phyloP scores from a whole-genome alignment of 2,797 vertebrate genomes.

The Eospalax fontanierii region DNA sequence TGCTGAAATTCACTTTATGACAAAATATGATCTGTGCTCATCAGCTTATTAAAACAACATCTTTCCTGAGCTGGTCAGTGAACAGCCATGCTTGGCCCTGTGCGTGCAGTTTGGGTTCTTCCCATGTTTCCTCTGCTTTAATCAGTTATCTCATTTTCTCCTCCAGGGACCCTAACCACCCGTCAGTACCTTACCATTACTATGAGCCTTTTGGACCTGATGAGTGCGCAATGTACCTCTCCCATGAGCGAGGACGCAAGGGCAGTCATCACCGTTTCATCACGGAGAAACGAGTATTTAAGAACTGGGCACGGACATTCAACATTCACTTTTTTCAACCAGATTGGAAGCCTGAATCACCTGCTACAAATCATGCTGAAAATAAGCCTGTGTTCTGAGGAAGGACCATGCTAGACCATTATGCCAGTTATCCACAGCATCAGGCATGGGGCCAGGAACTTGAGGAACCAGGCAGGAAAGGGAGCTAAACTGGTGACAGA shows the following conservation, averaged over 20 bases:
- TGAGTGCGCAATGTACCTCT: slow-evolving; percentile 98
- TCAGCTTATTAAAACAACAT: slow-evolving; percentile 81
- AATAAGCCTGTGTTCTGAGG: slow-evolving; percentile 85
- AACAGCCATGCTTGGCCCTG: not conserved
- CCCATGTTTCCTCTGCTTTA: slow-evolving; percentile 15
- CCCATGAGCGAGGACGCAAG: slow-evolving; percentile 96
- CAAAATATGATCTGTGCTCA: slow-evolving; percentile 69
- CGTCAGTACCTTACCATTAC: slow-evolving; percentile 98
- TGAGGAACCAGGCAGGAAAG: slow-evolving; percentile 37
- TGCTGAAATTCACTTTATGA: slow-evolving; percentile 66
- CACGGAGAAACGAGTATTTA: slow-evolving; percentile 98
- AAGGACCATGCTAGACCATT: accelerated
- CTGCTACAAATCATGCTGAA: slow-evolving; percentile 85
- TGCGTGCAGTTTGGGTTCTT: not conserved
- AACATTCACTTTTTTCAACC: slow-evolving; percentile 98
- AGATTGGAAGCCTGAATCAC: slow-evolving; percentile 94
- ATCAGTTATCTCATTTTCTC: slow-evolving; percentile 70
- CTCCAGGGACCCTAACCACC: slow-evolving; percentile 94
- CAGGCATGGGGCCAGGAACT: slow-evolving; percentile 56
- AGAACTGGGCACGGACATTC: slow-evolving; percentile 97
- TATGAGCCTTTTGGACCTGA: slow-evolving; percentile 96
- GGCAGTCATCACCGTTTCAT: slow-evolving; percentile 99
- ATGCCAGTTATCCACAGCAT: not conserved
- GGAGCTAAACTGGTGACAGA: slow-evolving; percentile 43
- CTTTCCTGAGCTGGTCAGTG: slow-evolving; percentile 64